These are phyloP conservation scores for Cydia fagiglandana DNA, from an alignment of 1,140 invertebrate species.

Conservation along the genomic window DNA sequence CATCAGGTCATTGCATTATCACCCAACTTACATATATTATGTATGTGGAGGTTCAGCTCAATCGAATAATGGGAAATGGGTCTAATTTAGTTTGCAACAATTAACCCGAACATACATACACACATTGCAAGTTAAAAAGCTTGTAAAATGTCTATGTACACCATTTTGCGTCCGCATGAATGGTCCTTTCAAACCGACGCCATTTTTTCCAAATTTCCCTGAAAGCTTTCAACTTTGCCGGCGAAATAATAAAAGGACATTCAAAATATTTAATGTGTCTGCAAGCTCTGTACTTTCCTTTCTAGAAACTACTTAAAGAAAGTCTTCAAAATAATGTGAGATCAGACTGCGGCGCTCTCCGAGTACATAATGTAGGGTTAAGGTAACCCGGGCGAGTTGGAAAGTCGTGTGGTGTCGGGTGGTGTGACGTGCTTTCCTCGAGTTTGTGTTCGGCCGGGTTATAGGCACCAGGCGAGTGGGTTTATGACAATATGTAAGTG, in stretches of 20 bases:
- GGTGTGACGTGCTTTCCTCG: conserved; percentile 43
- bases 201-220: conserved; percentile 36
- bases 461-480: conserved; percentile 48
- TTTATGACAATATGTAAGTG: conserved; percentile 73
- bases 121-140: too few relatives aligned
- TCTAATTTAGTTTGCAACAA: too few relatives aligned
- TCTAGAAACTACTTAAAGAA: conserved; percentile 27
- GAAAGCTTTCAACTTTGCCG: conserved; percentile 21
- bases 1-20: too few relatives aligned
- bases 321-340: conserved; percentile 29
- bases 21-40: too few relatives aligned
- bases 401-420: conserved; percentile 36
- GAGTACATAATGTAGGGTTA: conserved; percentile 38
- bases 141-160: neutral
- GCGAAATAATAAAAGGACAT: conserved; percentile 24
- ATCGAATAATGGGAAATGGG: too few relatives aligned
- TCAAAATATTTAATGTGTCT: conserved; percentile 26
- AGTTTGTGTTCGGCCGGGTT: conserved; percentile 48
- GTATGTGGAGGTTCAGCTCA: too few relatives aligned
- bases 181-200: conserved; percentile 9
- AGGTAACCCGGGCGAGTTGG: conserved; percentile 37
- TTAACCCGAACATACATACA: too few relatives aligned
- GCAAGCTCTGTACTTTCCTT: conserved; percentile 15
- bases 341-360: conserved; percentile 29
- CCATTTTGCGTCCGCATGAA: conserved; percentile 13